These are phyloP conservation scores for Pantherophis alleghaniensis DNA, from an alignment of 2,797 vertebrate species.

Conservation along the genomic window DNA sequence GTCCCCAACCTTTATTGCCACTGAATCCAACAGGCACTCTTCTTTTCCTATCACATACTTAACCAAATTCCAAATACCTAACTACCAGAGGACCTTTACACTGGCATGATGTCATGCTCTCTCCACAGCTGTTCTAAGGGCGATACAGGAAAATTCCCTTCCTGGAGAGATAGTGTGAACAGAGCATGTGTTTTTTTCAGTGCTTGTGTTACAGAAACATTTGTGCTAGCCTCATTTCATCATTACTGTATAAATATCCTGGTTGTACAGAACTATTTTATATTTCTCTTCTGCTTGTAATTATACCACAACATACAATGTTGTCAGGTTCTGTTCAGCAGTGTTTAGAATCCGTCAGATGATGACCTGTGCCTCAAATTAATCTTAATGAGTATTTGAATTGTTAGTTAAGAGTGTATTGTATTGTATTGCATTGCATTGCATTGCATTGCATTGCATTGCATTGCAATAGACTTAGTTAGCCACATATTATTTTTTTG, in stretches of 20 bases:
- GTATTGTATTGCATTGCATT: no score
- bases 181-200: background rate
- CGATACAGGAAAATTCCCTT: background rate
- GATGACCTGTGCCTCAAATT: background rate
- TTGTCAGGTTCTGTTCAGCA: background rate
- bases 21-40: no score
- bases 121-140: no score
- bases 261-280: background rate
- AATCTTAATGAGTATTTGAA: background rate
- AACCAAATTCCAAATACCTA: no score
- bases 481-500: background rate
- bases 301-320: background rate
- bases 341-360: background rate
- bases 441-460: no score
- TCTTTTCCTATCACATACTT: no score
- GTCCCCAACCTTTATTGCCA: no score
- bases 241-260: background rate
- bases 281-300: background rate
- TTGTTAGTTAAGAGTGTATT: background rate
- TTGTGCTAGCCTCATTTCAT: background rate
- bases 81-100: no score
- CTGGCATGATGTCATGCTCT: no score
- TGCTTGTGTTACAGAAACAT: background rate
- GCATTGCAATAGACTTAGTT: background rate
- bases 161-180: background rate